A percentile compares a stretch with the other conserved stretches of the same genome.
These are phyloP conservation scores for Heliconius hewitsoni DNA, from an alignment of 1,140 invertebrate species.

Conservation along the genomic window DNA sequence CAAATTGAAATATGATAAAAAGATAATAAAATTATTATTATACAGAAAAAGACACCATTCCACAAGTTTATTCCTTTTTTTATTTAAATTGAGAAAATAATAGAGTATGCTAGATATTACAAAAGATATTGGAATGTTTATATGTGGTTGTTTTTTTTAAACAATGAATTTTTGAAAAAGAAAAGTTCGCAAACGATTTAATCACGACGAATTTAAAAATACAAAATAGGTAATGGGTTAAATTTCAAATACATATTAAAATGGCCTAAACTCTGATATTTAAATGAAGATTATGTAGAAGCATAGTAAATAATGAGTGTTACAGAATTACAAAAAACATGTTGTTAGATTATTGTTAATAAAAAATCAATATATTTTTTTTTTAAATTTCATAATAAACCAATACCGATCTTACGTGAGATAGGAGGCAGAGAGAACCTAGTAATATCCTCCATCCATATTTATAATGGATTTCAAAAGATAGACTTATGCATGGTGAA, in stretches of 20 bases:
- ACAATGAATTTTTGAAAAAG: background rate
- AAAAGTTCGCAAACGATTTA: background rate
- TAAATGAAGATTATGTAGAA: conserved; percentile 9
- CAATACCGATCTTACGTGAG: too few relatives aligned
- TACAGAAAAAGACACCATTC: background rate
- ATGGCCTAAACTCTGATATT: conserved; percentile 23
- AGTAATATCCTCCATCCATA: too few relatives aligned
- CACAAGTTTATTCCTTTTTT: background rate
- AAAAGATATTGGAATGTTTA: background rate
- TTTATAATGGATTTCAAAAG: too few relatives aligned
- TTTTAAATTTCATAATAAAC: too few relatives aligned
- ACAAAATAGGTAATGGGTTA: background rate
- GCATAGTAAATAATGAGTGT: conserved; percentile 15
- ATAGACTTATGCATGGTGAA: too few relatives aligned
- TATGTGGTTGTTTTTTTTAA: too few relatives aligned
- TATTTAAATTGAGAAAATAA: background rate
- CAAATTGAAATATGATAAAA: conserved; percentile 19
- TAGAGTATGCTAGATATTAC: background rate
- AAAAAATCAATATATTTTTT: too few relatives aligned
- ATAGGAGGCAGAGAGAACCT: too few relatives aligned
- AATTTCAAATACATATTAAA: background rate
- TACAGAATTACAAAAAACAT: conserved; percentile 17
- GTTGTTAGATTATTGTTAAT: conserved; percentile 24
- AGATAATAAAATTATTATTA: background rate
- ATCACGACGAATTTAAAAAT: background rate